Base-by-base conservation (phyloP, 2,888 invertebrate genomes). In the Cataglyphis rosenhaueri region DNA sequence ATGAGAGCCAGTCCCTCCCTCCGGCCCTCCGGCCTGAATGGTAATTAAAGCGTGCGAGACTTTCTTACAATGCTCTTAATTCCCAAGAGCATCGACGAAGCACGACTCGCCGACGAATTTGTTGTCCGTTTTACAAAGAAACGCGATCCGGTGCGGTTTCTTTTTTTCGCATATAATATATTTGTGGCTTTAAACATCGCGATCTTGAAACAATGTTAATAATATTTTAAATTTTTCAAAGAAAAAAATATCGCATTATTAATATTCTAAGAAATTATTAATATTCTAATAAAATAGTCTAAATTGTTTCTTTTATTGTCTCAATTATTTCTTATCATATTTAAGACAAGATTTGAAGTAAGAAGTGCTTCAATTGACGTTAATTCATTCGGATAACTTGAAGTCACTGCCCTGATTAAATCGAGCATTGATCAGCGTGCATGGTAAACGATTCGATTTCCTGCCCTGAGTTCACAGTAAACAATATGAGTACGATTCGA, bases 31-130 rank as follows among this genome's bases (percentile, higher is more conserved):
- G 89, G 91, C 90, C 84, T 89, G 88, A 91, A 92, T 92, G 89
- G 89, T 91, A 92, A 92, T 92, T 92, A 92, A 92, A 92, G 87
- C 90, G 90, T 90, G 88, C 88, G 87, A 88, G 86, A 88, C 86
- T 87, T 90, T 91, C 89, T 87, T 91, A 88, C 89, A 84, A 82
- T 85, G 83, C 85, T 90, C 91, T 88, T 87, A 87, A 91, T 91
- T 89, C 88, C 86, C 87, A 78, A 66, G 85, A 85, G 82, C 79
- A 85, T 74, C 78, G 57, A 84, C 48, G 48, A 25, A 68, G 78
- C 84, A 48, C 86, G 84, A 85, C 73, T 83, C 83, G 57, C 62
- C 83, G 25, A 29, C 73, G 70, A 73, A 85, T 86, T 74, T 66
- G 55, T 44, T 73, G 52, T 29, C 66, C 62, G 32, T 65, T 48